Evolutionary conservation across 2,113 vertebrate species (phyloP).

Genomic region (Puntigrus tetrazona): DNA sequence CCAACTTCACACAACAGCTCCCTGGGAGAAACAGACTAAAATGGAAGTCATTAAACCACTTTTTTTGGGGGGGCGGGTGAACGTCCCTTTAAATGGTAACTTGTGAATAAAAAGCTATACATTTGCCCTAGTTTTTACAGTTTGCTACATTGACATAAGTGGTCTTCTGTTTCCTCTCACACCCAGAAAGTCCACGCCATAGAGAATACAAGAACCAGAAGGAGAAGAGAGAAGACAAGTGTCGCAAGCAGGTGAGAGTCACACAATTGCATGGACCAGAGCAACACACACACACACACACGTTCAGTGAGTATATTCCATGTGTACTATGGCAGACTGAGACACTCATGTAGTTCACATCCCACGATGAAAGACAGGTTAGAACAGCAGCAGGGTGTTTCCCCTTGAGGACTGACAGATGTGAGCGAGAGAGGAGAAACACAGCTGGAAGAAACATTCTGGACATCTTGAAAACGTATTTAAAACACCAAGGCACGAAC

Average conservation of each 20-base stretch:
- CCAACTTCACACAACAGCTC: background rate
- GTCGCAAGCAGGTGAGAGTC: background rate
- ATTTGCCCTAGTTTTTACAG: background rate
- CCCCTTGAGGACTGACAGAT: background rate
- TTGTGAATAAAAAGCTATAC: background rate
- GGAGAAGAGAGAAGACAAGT: background rate
- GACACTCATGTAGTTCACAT: background rate
- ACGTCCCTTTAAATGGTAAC: background rate
- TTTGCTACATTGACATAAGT: background rate
- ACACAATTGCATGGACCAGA: background rate
- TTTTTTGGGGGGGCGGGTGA: too few species aligned
- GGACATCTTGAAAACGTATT: background rate
- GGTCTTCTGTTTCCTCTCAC: background rate
- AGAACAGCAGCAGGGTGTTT: background rate
- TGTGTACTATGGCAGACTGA: background rate
- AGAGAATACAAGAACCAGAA: background rate
- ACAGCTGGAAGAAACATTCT: background rate
- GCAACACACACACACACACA: background rate
- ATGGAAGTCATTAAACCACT: background rate
- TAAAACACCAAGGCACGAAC: background rate
- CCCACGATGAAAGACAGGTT: background rate
- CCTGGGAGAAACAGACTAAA: background rate
- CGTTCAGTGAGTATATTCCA: background rate
- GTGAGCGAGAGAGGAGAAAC: background rate
- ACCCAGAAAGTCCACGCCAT: background rate